Evolutionary conservation across 2,113 vertebrate species (phyloP).

Genomic region (Patagioenas fasciata): DNA sequence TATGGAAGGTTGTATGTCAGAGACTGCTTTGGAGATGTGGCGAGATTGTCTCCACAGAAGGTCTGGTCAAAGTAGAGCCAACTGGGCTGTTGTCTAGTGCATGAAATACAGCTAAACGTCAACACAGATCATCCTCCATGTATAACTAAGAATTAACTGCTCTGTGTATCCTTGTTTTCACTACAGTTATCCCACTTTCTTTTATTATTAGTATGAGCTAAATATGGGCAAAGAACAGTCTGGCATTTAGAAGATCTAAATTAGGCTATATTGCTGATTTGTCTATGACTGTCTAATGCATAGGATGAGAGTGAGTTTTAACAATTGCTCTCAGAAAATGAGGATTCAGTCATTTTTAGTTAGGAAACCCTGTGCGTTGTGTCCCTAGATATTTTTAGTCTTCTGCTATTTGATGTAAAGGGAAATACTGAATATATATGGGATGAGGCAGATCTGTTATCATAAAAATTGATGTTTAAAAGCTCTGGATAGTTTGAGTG

Average conservation of each 20-base stretch:
- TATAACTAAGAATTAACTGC: neutral
- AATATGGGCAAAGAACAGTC: neutral
- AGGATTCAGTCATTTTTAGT: neutral
- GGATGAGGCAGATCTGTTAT: neutral
- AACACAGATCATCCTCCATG: neutral
- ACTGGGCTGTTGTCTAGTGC: neutral
- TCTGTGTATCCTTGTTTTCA: neutral
- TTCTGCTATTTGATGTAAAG: neutral
- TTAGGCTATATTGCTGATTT: neutral
- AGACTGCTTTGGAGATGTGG: neutral
- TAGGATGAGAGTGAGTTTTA: slow-evolving; percentile 4
- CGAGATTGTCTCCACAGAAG: neutral
- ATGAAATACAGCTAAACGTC: neutral
- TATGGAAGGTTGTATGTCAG: neutral
- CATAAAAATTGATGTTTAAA: neutral
- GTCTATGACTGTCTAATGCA: neutral
- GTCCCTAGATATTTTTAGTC: neutral
- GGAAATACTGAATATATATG: neutral
- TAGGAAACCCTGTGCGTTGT: neutral
- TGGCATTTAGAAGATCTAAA: neutral
- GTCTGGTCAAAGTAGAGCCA: neutral
- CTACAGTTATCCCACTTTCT: neutral
- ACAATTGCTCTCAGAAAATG: neutral
- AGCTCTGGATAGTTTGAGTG: neutral
- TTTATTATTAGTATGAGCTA: neutral